Conservation (phyloP, 2,113 vertebrate genomes). For the Callionymus lyra region DNA sequence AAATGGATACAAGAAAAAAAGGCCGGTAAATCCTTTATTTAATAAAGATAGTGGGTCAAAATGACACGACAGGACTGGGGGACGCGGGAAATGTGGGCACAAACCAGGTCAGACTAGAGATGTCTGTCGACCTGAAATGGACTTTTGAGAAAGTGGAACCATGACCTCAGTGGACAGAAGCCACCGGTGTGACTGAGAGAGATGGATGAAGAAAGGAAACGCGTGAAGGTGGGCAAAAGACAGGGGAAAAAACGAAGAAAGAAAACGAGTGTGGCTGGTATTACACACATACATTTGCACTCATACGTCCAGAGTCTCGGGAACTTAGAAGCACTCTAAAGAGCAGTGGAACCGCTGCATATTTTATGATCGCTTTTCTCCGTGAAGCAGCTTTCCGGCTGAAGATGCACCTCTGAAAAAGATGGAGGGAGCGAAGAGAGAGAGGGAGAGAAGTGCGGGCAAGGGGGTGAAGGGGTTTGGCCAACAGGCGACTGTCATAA, state of each 20-base stretch:
- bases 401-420: conserved; percentile 26
- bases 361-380: conserved; percentile 65
- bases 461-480: conserved; percentile 14
- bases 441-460: conserved; percentile 4
- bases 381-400: conserved; percentile 38
- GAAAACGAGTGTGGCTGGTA: conserved; percentile 11
- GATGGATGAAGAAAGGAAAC: conserved; percentile 10
- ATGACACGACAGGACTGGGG: too few species aligned
- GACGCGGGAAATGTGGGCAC: conserved; percentile 12
- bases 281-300: conserved; percentile 20
- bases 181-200: conserved; percentile 10
- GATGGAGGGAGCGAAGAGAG: conserved; percentile 13
- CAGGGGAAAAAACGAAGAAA: background rate
- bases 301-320: conserved; percentile 12
- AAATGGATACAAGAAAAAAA: too few species aligned
- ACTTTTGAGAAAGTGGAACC: conserved; percentile 4
- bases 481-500: conserved; percentile 46
- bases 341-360: conserved; percentile 53
- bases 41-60: too few species aligned
- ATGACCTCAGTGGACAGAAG: conserved; percentile 4
- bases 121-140: conserved; percentile 7
- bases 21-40: too few species aligned
- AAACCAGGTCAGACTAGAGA: conserved; percentile 21
- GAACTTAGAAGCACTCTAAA: conserved; percentile 42
- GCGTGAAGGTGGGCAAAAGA: background rate